Base-by-base conservation (phyloP, 2,797 vertebrate genomes). In the Anguilla marmorata region DNA sequence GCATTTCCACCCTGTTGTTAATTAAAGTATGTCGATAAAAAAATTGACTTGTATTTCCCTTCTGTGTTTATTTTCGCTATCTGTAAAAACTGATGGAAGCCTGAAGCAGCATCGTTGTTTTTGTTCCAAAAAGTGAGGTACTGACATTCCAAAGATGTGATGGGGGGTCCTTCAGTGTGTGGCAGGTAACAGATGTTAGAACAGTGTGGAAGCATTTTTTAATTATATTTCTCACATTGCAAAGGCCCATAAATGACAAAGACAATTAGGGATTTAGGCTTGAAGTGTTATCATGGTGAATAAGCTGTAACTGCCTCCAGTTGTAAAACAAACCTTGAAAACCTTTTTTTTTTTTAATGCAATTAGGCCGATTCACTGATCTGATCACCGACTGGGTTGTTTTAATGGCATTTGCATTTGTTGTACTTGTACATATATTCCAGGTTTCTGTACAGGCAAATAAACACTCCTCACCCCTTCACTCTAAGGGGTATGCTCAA, bases 171-270 rank as follows among this genome's bases (percentile, higher is more conserved):
- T 82, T 79, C 74, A 45, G 7, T 9, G 8, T 82, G 45, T 82
- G 79, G 45, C 79, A 48, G 79, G 79, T 82, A 82, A 82, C 79
- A 82, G 79, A 88, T 90, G 60, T 82, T 37, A 9, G 63, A 90
- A 88, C 84, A 50, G 88, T 66, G 14, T 63, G 60, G 87, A 90
- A 90, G 89, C 87, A 89, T 88, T 86, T 86, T 88, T 86, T 90
- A 89, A 92, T 89, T 89, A 58, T 89, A 87, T 88, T 87, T 50
- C 74, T 88, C 80, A 90, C 88, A 14, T 89, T 90, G 76, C 80
- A 63, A 86, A 76, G 86, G 86, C 76, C 60, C 86, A 4, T 54
- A 11, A 56, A 86, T 58, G 85, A 89, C 86, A 86, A 41, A 48
- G 60, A 74, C 72, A 48, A 60, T 41, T 86, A 88, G 41, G 45